Conservation (phyloP, 1,140 invertebrate species). For the Melanaphis sacchari region DNA sequence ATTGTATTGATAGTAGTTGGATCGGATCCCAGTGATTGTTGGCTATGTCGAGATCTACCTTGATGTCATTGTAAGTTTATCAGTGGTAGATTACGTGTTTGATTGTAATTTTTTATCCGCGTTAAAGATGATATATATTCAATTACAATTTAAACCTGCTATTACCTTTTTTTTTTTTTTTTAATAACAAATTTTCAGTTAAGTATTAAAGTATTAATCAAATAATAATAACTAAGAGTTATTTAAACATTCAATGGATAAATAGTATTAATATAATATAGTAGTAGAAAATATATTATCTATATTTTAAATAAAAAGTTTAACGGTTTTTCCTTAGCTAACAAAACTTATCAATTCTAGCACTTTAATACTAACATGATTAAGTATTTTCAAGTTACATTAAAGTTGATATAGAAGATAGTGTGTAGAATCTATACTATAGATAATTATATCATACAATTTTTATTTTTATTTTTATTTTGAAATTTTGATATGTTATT, state of each 20-base stretch:
- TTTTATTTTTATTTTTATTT: background rate
- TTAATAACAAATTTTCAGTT: background rate
- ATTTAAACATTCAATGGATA: background rate
- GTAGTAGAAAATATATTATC: too few species aligned
- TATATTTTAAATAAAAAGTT: too few species aligned
- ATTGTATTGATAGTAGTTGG: too few species aligned
- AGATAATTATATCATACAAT: background rate
- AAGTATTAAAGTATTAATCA: background rate
- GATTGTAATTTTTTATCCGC: too few species aligned
- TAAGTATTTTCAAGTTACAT: background rate
- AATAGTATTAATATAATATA: too few species aligned
- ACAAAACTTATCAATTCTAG: background rate
- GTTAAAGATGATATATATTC: background rate
- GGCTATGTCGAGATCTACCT: too few species aligned
- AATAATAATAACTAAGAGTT: background rate
- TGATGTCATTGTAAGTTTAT: too few species aligned
- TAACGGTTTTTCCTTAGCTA: background rate
- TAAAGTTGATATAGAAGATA: background rate
- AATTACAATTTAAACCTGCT: background rate
- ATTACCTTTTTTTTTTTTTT: too few species aligned
- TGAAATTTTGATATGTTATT: too few species aligned
- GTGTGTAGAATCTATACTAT: too few species aligned
- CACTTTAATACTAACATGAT: background rate
- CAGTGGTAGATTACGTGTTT: too few species aligned
- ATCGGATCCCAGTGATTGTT: too few species aligned